Percentiles rank a stretch among this genome's conserved stretches.
Conservation (phyloP, 2,888 invertebrate genomes). For the Flexamia atlantica region DNA sequence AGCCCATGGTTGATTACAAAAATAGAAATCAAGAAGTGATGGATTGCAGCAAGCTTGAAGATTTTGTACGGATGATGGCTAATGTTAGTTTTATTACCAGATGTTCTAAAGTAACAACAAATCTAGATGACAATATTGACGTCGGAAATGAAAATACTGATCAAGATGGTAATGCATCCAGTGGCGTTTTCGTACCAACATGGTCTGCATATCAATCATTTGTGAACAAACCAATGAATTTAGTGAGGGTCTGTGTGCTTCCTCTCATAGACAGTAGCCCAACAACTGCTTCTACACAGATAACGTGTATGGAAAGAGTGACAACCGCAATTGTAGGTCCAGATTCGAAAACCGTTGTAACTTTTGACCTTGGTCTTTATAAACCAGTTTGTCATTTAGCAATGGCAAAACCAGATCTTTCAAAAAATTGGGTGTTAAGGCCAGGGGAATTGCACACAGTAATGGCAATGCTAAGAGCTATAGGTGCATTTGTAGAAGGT, state of each 20-base stretch:
- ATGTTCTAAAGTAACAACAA: no score
- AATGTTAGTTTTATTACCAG: not conserved
- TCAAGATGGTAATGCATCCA: no score
- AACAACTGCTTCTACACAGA: not conserved
- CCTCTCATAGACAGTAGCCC: constrained; percentile 31
- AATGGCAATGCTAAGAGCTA: constrained; percentile 33
- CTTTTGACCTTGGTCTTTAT: constrained; percentile 24
- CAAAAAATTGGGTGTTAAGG: constrained; percentile 19
- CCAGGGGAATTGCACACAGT: constrained; percentile 17
- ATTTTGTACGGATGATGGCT: constrained; percentile 27
- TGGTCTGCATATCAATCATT: constrained; percentile 15
- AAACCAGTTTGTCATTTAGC: constrained; percentile 19
- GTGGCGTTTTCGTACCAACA: no score
- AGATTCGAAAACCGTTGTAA: constrained; percentile 26
- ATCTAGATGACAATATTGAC: no score
- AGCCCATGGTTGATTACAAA: constrained; percentile 2
- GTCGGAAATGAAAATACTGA: no score
- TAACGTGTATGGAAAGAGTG: not conserved
- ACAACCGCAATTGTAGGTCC: constrained; percentile 9
- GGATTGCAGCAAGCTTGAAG: constrained; percentile 12
- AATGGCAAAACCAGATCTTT: constrained; percentile 13
- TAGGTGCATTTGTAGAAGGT: constrained; percentile 10
- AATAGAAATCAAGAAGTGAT: constrained; percentile 17
- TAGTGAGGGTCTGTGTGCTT: not conserved
- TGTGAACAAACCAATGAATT: constrained; percentile 1